phyloP scores from a whole-genome alignment of 2,797 vertebrate genomes.

The Hylomyscus alleni region DNA sequence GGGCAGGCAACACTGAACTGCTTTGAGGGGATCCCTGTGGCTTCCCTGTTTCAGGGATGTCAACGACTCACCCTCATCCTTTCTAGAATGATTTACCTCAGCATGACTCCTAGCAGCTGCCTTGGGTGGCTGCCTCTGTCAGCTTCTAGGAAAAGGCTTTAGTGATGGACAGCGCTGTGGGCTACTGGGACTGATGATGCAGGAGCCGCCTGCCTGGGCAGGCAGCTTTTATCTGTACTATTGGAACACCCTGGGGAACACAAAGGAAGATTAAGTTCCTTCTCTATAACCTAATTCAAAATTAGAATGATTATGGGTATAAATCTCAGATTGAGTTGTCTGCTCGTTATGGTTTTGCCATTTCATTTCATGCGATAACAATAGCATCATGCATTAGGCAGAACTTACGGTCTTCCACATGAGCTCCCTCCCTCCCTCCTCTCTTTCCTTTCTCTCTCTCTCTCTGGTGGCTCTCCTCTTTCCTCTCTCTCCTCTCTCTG shows the following conservation, averaged over 20 bases:
- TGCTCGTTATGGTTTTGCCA: slow-evolving; percentile 43
- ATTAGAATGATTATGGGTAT: slow-evolving; percentile 51
- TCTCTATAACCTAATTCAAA: slow-evolving; percentile 68
- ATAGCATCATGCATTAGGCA: neutral
- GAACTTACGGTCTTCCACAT: slow-evolving; percentile 41
- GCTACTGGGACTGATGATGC: slow-evolving; percentile 37
- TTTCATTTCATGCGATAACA: slow-evolving; percentile 73
- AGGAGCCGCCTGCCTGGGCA: neutral
- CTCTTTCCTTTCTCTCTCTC: fast-evolving
- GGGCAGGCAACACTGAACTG: neutral
- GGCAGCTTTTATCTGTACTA: slow-evolving; percentile 45
- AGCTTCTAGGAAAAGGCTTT: slow-evolving; percentile 1
- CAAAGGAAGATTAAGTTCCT: neutral
- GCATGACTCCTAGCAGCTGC: neutral
- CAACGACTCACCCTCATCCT: neutral
- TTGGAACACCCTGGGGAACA: slow-evolving; percentile 66
- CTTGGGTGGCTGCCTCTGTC: neutral
- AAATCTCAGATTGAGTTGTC: slow-evolving; percentile 31
- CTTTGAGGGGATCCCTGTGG: neutral
- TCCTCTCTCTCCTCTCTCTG: neutral
- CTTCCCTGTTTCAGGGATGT: neutral
- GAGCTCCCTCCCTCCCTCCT: neutral
- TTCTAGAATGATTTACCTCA: neutral
- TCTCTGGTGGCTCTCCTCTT: neutral
- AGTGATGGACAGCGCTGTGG: neutral